phyloP scores from a whole-genome alignment of 2,797 vertebrate species.

The Clamator glandarius region DNA sequence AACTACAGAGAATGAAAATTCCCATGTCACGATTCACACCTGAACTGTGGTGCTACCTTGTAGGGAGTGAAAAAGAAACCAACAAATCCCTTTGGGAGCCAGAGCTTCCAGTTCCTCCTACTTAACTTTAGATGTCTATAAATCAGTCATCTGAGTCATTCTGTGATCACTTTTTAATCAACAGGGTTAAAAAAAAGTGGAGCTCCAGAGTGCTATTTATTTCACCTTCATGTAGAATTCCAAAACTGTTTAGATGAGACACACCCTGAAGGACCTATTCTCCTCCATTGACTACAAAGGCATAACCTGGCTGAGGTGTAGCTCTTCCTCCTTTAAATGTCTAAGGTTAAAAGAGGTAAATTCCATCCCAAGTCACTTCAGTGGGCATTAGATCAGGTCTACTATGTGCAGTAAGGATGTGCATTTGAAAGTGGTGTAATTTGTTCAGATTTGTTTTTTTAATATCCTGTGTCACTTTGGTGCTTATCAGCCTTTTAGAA shows the following conservation, averaged over 20 bases:
- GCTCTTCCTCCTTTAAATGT: not conserved
- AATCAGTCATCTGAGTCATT: not conserved
- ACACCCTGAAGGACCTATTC: not conserved
- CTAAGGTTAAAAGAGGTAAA: not conserved
- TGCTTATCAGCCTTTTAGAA: not conserved
- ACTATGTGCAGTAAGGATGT: accelerated
- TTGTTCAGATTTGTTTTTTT: not conserved
- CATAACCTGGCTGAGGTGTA: not conserved
- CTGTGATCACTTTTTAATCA: not conserved
- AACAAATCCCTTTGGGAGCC: not conserved
- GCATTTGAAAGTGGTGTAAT: not conserved
- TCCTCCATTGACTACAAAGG: not conserved
- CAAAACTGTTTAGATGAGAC: not conserved
- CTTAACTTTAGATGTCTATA: not conserved
- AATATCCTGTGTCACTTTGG: not conserved
- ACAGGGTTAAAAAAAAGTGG: not conserved
- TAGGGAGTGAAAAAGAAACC: not conserved
- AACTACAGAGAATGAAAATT: not conserved
- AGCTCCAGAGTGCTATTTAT: not conserved
- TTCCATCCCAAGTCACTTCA: not conserved
- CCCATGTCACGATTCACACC: not conserved
- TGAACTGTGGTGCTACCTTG: accelerated
- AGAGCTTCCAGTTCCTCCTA: not conserved
- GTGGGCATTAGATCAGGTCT: not conserved
- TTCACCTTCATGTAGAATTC: not conserved